Base-by-base conservation (phyloP, 2,888 invertebrate genomes). In the Tineola bisselliella region DNA sequence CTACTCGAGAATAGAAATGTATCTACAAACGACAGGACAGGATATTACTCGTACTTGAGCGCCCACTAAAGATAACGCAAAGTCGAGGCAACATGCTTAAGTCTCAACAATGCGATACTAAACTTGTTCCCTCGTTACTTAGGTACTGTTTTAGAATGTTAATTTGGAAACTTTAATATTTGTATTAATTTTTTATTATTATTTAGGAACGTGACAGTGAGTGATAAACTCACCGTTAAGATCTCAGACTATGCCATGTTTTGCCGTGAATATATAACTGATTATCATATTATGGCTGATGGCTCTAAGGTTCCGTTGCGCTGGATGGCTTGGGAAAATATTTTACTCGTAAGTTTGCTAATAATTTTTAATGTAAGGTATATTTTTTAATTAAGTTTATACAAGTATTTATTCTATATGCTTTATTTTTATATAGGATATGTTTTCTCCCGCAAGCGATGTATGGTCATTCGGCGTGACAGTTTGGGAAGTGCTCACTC, bases 291-390 rank as follows among this genome's bases (percentile, higher is more conserved):
- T 62, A 92, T 95, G 76, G 93, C 94, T 66, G 94, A 93, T 48
- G 93, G 93, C 67, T 90, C 92, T 2, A 90, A 94, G 64, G 84
- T 96, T 63, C 97, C 97, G 0, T 91, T 97, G 62, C 89, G 97
- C 62, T 96, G 96, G 96, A 96, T 96, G 96, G 92, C 96, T 1
- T 96, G 96, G 95, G 96, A 96, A 75, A 93, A 93, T 66, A 87
- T 96, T 30, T 84, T 96, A 57, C 80, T 94, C 89, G 94, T 94
- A 79, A 88, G 87, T 58, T 30, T n/a, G 10, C 10, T 38, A 25
- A 38, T 3, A 38, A 38, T n/a, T 6, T 38, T 38, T 38, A 10
- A 31, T 31, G 10, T 31, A 8, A 31, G n/a, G n/a, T n/a, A n/a
- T 25, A 25, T 25, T 25, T 25, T 6, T 25, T 2, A 4, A 25